phyloP scores from a whole-genome alignment of 2,113 vertebrate species.

The Aldabrachelys gigantea region DNA sequence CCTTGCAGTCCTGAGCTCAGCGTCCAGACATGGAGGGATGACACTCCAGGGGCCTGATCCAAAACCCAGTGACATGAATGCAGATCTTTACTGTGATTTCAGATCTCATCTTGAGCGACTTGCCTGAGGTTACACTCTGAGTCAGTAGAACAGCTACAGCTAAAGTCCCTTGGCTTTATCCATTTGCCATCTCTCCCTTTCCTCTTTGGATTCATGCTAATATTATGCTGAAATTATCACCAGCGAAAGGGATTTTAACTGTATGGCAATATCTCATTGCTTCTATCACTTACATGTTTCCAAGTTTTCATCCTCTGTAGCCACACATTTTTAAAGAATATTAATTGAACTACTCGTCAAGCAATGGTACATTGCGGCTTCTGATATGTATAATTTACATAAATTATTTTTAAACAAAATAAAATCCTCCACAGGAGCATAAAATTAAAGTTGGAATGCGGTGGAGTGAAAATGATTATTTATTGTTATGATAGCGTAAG shows the following conservation, averaged over 20 bases:
- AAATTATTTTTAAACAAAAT: constrained; percentile 69
- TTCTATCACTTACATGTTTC: constrained; percentile 52
- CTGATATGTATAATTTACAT: constrained; percentile 70
- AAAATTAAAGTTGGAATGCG: constrained; percentile 48
- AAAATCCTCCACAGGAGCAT: constrained; percentile 66
- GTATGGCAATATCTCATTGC: constrained; percentile 47
- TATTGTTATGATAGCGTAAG: constrained; percentile 31
- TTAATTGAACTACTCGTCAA: constrained; percentile 64
- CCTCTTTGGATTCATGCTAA: constrained; percentile 10
- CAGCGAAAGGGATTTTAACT: background rate
- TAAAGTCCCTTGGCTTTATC: constrained; percentile 14
- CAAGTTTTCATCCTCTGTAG: constrained; percentile 59
- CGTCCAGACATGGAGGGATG: background rate
- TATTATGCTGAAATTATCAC: constrained; percentile 36
- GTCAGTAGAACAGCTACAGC: background rate
- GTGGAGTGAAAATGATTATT: constrained; percentile 26
- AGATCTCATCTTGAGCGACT: background rate
- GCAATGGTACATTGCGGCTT: constrained; percentile 63
- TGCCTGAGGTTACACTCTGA: background rate
- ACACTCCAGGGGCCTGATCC: background rate
- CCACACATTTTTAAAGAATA: constrained; percentile 50
- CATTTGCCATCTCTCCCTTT: constrained; percentile 18
- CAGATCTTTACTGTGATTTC: background rate
- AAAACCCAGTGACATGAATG: constrained; percentile 25
- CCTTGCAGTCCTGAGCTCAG: background rate